Base-by-base conservation (phyloP, 2,113 vertebrate species). In the Lophura nycthemera region DNA sequence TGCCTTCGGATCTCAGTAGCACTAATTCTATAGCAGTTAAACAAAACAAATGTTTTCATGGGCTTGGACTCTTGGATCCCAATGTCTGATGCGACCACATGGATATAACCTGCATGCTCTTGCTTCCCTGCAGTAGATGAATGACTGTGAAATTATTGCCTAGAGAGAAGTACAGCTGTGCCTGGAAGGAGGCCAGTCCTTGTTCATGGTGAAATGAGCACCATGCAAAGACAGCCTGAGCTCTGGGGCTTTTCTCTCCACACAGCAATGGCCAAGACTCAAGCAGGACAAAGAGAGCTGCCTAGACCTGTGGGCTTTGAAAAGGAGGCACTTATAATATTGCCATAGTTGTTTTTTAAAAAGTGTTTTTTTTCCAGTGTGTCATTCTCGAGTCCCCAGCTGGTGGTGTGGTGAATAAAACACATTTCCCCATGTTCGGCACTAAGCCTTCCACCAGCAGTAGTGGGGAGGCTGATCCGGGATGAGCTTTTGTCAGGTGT, bases 311-410 rank as follows among this genome's bases (percentile, higher is more conserved):
- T 3, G 9, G 61, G 4, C 8, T 85, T 82, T 78, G n/a, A 61
- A 22, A 83, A 70, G 65, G 43, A 80, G 25, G 5, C 40, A 38
- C 30, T 38, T 27, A 13, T 0, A 34, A 30, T 11, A 4, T 4
- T 9, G 54, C 36, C 13, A 16, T 17, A n/a, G 14, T 74, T 57
- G 9, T 32, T 54, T 21, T 40, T 63, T 54, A 30, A 79, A 22
- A 11, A 42, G 20, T 7, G 1, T 42, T 1, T 8, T 81, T 81
- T 40, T 48, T 47, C 6, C 8, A 20, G 18, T 50, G 13, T 40
- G 36, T 14, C 36, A 22, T 52, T 73, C 25, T 43, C 3, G 3
- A 50, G 29, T 40, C 22, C 30, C 17, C 0, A 0, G 12, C 48
- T 73, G 7, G 2, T 0, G 3, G 69, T 32, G 32, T 2, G 1